Percentiles rank a stretch among this genome's conserved stretches.
These are phyloP conservation scores for Python bivittatus DNA, from an alignment of 2,113 vertebrate genomes.

Conservation along the genomic window DNA sequence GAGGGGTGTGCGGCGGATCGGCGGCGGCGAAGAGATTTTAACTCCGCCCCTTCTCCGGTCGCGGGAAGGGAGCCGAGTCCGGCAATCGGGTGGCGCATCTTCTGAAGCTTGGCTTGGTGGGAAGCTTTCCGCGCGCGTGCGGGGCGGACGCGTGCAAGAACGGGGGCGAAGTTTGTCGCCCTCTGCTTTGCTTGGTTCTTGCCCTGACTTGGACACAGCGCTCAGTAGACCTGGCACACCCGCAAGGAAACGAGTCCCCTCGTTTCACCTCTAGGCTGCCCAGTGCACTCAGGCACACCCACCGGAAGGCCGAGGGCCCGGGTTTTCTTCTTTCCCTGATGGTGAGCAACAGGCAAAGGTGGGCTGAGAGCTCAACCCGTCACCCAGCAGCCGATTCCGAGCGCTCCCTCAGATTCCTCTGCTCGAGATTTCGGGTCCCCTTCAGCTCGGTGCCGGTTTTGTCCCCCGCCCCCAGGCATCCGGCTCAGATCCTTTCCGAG, in stretches of 20 bases:
- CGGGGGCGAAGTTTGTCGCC: neutral
- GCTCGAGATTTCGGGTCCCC: neutral
- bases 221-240: neutral
- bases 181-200: neutral
- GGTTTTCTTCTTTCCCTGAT: neutral
- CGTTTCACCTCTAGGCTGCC: neutral
- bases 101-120: neutral
- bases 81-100: neutral
- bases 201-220: neutral
- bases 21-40: neutral
- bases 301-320: neutral
- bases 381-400: neutral
- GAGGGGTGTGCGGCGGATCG: rapidly evolving
- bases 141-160: neutral
- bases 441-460: neutral
- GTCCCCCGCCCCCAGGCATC: neutral
- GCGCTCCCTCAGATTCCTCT: neutral
- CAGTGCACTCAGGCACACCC: neutral
- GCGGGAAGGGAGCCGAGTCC: slow-evolving; percentile 10
- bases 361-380: neutral
- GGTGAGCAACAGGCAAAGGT: neutral
- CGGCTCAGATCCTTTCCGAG: neutral
- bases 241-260: neutral
- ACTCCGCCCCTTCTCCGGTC: neutral
- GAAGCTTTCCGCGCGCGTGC: neutral